Evolutionary conservation across 1,140 invertebrate genomes (phyloP), one percentile per base, ranked within the genome.

Genomic region (Maniola jurtina): DNA sequence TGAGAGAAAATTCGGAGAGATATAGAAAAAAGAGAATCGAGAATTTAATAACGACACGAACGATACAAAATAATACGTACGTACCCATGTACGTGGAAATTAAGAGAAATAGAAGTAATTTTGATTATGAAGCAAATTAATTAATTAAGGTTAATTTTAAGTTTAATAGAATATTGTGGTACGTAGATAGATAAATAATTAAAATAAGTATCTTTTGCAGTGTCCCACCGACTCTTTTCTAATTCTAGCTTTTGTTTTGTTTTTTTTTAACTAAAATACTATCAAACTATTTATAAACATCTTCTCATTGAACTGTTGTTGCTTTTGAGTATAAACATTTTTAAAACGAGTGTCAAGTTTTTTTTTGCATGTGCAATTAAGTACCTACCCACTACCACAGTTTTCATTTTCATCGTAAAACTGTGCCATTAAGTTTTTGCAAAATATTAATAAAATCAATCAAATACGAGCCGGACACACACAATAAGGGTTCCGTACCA

Each of bases 41-140:
- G 64, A 77, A 68, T 14, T 75, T 63, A 48, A 68, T 80, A 8
- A 71, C 78, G 34, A 75, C 74, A 61, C 69, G 74, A 45, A 72
- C 79, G 36, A 73, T 73, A 59, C 68, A 73, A 38, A 77, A 75
- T 65, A 68, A 77, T 13, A 72, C 70, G 0, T 84, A 86, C 62
- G 81, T 83, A 16, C 83, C 79, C 0, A 73, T 73, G 68, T 88
- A 88, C 57, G 75, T 82, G 0, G 86, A 84, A 73, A 88, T 87
- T 35, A 81, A 78, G 66, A 82, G 87, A 55, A 86, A 81, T 59
- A 68, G 61, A 42, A 62, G 40, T 34, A 62, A 2, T 33, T 13
- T 55, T 34, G 13, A 15, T 7, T 5, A 34, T 34, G 8, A 33
- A 8, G 33, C n/a, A 11, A 34, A 11, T 13, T 55, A 34, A n/a